Evolutionary conservation across 2,797 vertebrate species (phyloP), one percentile per base, ranked within the genome.

Genomic region (Coluber constrictor): DNA sequence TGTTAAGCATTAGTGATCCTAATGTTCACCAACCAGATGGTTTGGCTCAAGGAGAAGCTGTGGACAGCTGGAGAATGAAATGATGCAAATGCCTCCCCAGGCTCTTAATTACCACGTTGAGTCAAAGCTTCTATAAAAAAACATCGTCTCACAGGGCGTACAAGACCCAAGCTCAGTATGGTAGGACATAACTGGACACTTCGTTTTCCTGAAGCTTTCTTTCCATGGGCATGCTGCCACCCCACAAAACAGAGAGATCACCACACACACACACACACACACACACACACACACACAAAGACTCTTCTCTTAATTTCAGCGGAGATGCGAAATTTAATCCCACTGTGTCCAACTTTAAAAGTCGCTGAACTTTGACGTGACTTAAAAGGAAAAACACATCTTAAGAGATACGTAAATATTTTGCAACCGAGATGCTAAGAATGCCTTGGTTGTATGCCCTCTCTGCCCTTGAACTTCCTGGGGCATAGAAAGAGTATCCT

Each of bases 21-120:
- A 91, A 59, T 90, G 37, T 87, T 90, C 5, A 7, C 27, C 55
- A 25, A 83, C 83, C 63, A 89, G 61, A 93, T 90, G 93, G 95
- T 74, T 90, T 55, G 89, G 74, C 47, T 90, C 1, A 1, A 90
- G 92, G 83, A 79, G n/a, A 83, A 92, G 32, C 60, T 23, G 9
- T 59, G 86, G 74, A 10, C 90, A 93, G n/a, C 95, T 93, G 92
- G 43, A 43, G 74, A 83, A 47, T 43, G 74, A 83, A 83, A 83
- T 20, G 37, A 23, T 47, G 25, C 18, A 47, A 83, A 83, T 83
- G 37, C 37, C 20, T 83, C 74, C 74, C 74, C 37, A 83, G 74
- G 74, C 3, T 83, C 74, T 83, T 83, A 83, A 83, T 83, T 83
- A 83, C 37, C 37, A 83, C 0, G 20, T 83, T 47, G 74, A 83